Base-by-base conservation (phyloP, 2,797 vertebrate genomes). In the Scleropages formosus region DNA sequence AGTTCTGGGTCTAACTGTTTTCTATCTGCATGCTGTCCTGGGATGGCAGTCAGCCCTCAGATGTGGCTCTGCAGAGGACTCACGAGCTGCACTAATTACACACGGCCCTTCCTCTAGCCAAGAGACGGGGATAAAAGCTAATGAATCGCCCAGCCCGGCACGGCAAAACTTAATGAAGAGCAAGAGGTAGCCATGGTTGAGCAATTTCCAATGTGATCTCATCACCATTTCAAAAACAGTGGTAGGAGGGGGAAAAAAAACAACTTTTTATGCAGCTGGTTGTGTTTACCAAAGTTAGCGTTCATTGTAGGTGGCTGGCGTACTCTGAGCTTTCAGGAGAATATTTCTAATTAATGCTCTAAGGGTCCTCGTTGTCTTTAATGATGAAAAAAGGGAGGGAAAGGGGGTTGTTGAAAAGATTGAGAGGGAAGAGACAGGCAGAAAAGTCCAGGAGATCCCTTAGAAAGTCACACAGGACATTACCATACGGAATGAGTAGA, bases 311-410 rank as follows among this genome's bases (percentile, higher is more conserved):
- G 88, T 87, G 87, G 83, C 81, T 78, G 63, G 4, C 77, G 77
- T 82, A 86, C 81, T 88, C 82, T 79, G 64, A 88, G 84, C 91
- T 92, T 92, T 89, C 89, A 81, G 83, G 78, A 84, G 85, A 80
- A 85, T 80, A 82, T 91, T 92, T 88, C 95, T 98, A 96, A 97
- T 98, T 94, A 96, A 94, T 93, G 94, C 94, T 96, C 93, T 84
- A 85, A 94, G 94, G 91, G 89, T 90, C 94, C 92, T 89, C 86
- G 89, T 93, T 93, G 90, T 92, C 86, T 90, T 92, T 91, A 93
- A 95, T 93, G 94, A 94, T 93, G 94, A 93, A 92, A 87, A 87
- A 89, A 90, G 85, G 68, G 81, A 81, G 44, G 93, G 89, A 84
- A 85, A 87, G 81, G 84, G 4, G 22, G 15, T 27, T 26, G 18